A percentile compares a stretch with the other conserved stretches of the same genome.
Evolutionary conservation across 2,113 vertebrate genomes (phyloP).

Genomic region (Laticauda colubrina): DNA sequence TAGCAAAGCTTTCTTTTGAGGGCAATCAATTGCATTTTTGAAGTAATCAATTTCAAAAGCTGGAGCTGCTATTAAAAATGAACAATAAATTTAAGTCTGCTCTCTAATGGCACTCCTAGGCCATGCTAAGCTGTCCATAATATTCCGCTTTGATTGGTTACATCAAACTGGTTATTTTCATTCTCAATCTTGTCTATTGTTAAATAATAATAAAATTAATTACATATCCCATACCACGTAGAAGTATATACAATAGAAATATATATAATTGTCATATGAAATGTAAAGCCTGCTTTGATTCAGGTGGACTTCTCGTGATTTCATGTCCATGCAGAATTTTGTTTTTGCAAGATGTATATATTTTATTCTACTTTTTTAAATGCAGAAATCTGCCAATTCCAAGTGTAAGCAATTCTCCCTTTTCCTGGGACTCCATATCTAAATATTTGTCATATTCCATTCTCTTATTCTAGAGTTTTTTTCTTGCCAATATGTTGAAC

Average conservation of each 20-base stretch:
- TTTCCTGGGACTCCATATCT: not conserved
- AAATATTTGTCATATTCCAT: not conserved
- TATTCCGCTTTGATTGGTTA: not conserved
- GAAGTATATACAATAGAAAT: not conserved
- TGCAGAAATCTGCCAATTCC: not conserved
- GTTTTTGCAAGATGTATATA: not conserved
- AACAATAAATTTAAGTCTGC: not conserved
- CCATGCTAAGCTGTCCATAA: not conserved
- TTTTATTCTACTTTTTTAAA: not conserved
- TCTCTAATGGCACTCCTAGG: conserved; percentile 7
- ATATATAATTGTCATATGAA: not conserved
- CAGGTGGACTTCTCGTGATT: not conserved
- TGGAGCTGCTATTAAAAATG: not conserved
- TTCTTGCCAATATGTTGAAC: not conserved
- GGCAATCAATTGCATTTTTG: not conserved
- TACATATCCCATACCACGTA: not conserved
- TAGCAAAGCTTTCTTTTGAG: not conserved
- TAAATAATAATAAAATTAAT: not conserved
- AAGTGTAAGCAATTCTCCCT: not conserved
- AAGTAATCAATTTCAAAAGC: not conserved
- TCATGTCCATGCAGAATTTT: not conserved
- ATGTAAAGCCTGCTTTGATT: not conserved
- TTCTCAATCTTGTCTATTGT: not conserved
- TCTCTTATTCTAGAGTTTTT: not conserved
- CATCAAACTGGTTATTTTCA: not conserved